phyloP scores from a whole-genome alignment of 2,797 vertebrate species.

The Limnodromus scolopaceus region DNA sequence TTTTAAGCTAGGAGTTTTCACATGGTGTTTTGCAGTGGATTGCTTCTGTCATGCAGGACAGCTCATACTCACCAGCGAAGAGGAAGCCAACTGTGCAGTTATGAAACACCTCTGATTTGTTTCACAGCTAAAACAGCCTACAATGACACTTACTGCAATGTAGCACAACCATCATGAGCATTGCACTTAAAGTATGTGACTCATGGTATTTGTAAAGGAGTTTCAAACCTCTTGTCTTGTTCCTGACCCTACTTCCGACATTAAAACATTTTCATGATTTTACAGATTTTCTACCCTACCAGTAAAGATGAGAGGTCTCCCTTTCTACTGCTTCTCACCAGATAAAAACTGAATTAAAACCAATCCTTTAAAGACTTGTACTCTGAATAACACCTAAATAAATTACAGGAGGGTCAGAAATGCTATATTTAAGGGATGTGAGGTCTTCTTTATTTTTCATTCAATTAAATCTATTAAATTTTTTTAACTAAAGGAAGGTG shows the following conservation, averaged over 20 bases:
- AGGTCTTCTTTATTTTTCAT: neutral
- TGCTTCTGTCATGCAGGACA: neutral
- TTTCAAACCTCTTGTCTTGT: neutral
- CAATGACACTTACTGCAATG: neutral
- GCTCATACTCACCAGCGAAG: neutral
- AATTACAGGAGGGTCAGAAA: neutral
- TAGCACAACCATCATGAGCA: neutral
- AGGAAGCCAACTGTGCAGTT: neutral
- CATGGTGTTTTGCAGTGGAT: neutral
- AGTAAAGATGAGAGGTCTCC: neutral
- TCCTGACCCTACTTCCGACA: neutral
- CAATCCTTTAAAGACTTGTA: neutral
- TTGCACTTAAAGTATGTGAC: neutral
- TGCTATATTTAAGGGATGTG: neutral
- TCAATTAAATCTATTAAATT: neutral
- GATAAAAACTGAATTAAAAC: neutral
- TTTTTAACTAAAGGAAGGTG: neutral
- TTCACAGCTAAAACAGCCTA: constrained; percentile 7
- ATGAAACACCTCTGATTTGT: constrained; percentile 28
- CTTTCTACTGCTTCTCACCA: neutral
- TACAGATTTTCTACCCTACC: neutral
- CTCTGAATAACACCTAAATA: neutral
- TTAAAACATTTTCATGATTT: neutral
- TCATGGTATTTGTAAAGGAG: neutral
- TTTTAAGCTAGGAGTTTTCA: neutral